Percentiles rank a stretch among this genome's conserved stretches.
phyloP scores from a whole-genome alignment of 2,113 vertebrate species.

The Chiloscyllium plagiosum region DNA sequence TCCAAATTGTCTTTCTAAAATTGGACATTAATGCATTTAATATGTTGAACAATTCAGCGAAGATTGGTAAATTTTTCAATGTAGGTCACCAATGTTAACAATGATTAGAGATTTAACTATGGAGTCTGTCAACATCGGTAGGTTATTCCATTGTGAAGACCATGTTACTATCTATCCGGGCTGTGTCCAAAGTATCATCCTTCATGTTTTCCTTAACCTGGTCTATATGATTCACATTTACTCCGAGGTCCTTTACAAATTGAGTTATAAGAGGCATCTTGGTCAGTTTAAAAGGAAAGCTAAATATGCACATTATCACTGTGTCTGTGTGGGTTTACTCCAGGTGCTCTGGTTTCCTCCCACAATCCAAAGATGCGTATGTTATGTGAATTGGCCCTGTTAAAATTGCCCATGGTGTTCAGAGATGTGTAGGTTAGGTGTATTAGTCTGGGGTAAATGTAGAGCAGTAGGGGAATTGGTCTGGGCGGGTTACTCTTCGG shows the following conservation, averaged over 20 bases:
- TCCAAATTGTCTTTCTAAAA: neutral
- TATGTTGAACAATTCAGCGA: neutral
- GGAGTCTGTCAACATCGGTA: neutral
- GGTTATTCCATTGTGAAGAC: neutral
- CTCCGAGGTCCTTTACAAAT: neutral
- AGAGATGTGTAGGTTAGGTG: no score
- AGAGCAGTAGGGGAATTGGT: no score
- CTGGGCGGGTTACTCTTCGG: no score
- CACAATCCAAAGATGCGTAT: no score
- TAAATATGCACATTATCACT: neutral
- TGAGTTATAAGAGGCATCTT: neutral
- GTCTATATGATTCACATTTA: neutral
- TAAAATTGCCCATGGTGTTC: no score
- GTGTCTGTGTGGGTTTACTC: no score
- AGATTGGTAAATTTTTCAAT: neutral
- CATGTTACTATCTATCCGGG: neutral
- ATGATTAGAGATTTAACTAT: neutral
- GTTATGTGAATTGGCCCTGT: no score
- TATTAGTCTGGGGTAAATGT: no score
- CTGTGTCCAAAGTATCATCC: neutral
- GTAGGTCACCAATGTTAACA: neutral
- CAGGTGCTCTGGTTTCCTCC: no score
- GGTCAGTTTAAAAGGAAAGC: neutral
- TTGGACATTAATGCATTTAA: neutral
- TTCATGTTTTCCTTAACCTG: neutral